Evolutionary conservation across 2,888 invertebrate species (phyloP).

Genomic region (Julus scanicus): DNA sequence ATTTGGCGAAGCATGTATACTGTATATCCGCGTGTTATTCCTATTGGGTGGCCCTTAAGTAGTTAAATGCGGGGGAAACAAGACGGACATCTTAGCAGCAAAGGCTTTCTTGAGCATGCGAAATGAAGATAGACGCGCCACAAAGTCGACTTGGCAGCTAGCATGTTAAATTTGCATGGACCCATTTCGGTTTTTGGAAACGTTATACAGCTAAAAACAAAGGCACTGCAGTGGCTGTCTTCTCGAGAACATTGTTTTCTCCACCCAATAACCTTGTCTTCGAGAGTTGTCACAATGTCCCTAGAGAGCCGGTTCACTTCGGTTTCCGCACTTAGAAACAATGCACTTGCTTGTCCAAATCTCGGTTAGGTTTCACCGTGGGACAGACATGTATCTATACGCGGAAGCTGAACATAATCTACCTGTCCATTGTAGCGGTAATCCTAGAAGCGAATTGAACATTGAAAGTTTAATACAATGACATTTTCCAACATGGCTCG

Average conservation of each 20-base stretch:
- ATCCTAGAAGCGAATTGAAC: not conserved
- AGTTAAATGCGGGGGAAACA: conserved; percentile 19
- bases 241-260: not conserved
- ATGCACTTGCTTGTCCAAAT: not conserved
- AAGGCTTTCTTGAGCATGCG: not conserved
- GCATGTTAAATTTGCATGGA: conserved; percentile 12
- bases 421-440: not conserved
- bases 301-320: not conserved
- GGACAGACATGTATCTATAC: not conserved
- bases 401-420: not conserved
- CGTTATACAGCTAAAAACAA: not conserved
- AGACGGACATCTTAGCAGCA: conserved; percentile 18
- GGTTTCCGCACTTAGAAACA: not conserved
- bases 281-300: not conserved
- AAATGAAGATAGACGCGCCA: conserved; percentile 8
- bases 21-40: not conserved
- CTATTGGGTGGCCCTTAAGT: not conserved
- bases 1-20: no score
- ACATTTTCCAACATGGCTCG: not conserved
- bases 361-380: not conserved
- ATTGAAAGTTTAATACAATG: not conserved
- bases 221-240: not conserved
- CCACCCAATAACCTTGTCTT: conserved; percentile 4
- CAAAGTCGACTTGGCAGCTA: conserved; percentile 22
- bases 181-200: not conserved